Evolutionary conservation across 92 coral and sea anemone species (phyloP).

Genomic region (Epizoanthus ramosus): DNA sequence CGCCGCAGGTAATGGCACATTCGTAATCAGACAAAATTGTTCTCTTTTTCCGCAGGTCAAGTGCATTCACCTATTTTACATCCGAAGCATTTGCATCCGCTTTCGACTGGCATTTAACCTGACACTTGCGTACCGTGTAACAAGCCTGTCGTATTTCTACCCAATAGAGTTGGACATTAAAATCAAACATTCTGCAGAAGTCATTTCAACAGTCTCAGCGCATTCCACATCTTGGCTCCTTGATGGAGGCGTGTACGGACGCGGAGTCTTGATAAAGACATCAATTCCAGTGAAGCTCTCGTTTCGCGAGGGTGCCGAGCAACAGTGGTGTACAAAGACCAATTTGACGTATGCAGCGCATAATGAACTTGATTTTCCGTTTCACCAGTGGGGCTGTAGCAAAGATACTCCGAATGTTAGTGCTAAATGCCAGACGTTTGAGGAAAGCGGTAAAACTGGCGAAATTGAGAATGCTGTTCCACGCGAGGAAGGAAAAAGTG

Average conservation of each 20-base stretch:
- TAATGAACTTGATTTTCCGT: background rate
- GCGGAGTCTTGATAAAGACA: constrained; percentile 12
- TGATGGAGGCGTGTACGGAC: constrained; percentile 6
- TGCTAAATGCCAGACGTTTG: constrained; percentile 9
- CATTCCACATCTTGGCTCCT: constrained; percentile 16
- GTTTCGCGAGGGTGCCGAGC: constrained; percentile 20
- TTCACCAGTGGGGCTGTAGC: constrained; percentile 20
- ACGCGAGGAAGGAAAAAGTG: background rate
- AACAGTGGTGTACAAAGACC: constrained; percentile 26
- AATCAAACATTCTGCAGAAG: constrained; percentile 16
- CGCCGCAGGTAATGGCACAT: too few species aligned
- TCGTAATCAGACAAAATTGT: too few species aligned
- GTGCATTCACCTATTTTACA: constrained; percentile 21
- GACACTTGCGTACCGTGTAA: constrained; percentile 12
- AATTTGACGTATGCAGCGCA: constrained; percentile 12
- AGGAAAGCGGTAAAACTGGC: background rate
- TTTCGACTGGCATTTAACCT: constrained; percentile 18
- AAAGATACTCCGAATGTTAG: background rate
- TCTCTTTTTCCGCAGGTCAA: constrained; percentile 10
- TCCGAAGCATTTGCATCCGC: constrained; percentile 22
- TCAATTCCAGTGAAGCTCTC: background rate
- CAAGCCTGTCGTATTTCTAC: constrained; percentile 2
- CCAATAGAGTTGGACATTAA: constrained; percentile 25
- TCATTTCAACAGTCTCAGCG: constrained; percentile 13
- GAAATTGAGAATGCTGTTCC: background rate